A percentile compares a stretch with the other conserved stretches of the same genome.
Conservation (phyloP, 2,888 invertebrate genomes). For the Dromius quadrimaculatus region DNA sequence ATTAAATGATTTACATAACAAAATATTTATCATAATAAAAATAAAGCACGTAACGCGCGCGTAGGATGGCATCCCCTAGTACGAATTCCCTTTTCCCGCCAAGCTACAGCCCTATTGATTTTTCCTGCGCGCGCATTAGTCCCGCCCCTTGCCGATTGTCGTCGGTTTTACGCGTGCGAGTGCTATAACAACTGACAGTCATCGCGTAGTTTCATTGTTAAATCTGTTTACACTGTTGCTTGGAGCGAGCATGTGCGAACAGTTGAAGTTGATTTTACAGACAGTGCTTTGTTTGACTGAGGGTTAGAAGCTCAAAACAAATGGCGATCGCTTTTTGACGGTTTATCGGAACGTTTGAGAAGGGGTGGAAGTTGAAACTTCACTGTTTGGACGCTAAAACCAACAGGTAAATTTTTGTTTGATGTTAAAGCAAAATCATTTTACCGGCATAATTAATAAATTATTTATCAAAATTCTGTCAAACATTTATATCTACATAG, state of each 20-base stretch:
- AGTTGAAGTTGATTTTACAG: slow-evolving; percentile 14
- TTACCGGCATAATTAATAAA: too few relatives aligned
- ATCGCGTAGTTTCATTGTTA: slow-evolving; percentile 20
- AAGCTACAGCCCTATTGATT: too few relatives aligned
- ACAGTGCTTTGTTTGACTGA: slow-evolving; percentile 33
- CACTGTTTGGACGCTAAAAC: too few relatives aligned
- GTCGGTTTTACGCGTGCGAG: slow-evolving; percentile 3
- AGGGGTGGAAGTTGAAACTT: too few relatives aligned
- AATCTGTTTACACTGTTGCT: slow-evolving; percentile 49
- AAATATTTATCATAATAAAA: too few relatives aligned
- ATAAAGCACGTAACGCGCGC: too few relatives aligned
- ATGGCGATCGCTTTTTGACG: slow-evolving; percentile 27
- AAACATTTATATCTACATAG: too few relatives aligned
- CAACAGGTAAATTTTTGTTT: too few relatives aligned
- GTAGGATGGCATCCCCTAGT: not conserved
- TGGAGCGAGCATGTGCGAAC: slow-evolving; percentile 41
- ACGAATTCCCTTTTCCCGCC: not conserved
- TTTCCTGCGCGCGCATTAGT: not conserved
- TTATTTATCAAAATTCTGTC: too few relatives aligned
- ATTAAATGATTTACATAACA: too few relatives aligned
- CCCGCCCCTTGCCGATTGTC: slow-evolving; percentile 17
- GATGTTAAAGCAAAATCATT: too few relatives aligned
- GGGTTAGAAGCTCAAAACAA: slow-evolving; percentile 3
- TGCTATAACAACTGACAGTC: slow-evolving; percentile 22
- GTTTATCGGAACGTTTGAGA: not conserved